These are phyloP conservation scores for Nesidiocoris tenuis DNA, from an alignment of 2,888 invertebrate species.

Conservation along the genomic window DNA sequence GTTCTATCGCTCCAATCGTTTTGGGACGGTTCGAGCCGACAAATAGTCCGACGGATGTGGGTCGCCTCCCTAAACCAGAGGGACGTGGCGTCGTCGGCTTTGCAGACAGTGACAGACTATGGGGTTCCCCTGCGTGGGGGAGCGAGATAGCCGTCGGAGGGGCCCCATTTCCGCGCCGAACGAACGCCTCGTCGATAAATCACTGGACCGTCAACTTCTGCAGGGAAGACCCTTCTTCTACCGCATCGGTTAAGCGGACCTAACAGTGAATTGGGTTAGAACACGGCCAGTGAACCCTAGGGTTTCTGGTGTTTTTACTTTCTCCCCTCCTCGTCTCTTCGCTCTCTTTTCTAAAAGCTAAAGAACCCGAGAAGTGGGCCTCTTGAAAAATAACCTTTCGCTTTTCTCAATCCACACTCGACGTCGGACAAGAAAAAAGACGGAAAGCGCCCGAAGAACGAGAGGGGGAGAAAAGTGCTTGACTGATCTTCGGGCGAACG, in stretches of 20 bases:
- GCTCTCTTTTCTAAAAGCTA: conserved; percentile 2
- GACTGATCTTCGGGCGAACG: background rate
- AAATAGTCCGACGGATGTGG: background rate
- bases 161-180: background rate
- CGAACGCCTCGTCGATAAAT: conserved; percentile 23
- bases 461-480: background rate
- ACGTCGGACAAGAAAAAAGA: background rate
- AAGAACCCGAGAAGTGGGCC: background rate
- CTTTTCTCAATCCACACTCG: background rate
- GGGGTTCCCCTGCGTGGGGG: background rate
- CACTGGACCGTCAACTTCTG: conserved; percentile 15
- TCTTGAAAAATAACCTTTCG: conserved; percentile 21
- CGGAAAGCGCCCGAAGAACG: background rate
- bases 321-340: background rate
- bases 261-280: background rate
- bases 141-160: background rate
- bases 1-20: background rate
- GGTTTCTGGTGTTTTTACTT: background rate
- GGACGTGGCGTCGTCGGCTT: background rate
- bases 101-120: background rate
- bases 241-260: background rate
- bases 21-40: background rate
- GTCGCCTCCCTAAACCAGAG: background rate
- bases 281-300: conserved; percentile 20
- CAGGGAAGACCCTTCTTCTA: background rate